A percentile compares a stretch with the other conserved stretches of the same genome.
Evolutionary conservation across 2,888 invertebrate species (phyloP).

Genomic region (Eubasilissa splendida): DNA sequence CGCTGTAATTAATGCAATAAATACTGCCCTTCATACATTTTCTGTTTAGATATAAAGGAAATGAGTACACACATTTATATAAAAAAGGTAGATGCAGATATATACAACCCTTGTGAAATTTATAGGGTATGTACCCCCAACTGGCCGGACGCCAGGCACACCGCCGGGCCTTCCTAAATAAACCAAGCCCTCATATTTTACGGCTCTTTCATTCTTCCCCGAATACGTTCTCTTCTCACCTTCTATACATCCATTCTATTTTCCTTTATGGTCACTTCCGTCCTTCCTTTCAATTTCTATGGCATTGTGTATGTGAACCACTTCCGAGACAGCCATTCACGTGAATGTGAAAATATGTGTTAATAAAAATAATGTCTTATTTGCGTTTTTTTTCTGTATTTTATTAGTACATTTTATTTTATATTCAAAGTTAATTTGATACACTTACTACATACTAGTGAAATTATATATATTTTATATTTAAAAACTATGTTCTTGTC

Average conservation of each 20-base stretch:
- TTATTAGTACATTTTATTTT: too few relatives aligned
- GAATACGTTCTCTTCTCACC: conserved; percentile 30
- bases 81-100: too few relatives aligned
- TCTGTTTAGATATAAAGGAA: too few relatives aligned
- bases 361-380: too few relatives aligned
- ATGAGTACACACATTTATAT: too few relatives aligned
- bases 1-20: too few relatives aligned
- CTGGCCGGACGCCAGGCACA: conserved; percentile 30
- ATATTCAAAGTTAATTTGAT: too few relatives aligned
- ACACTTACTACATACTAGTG: too few relatives aligned
- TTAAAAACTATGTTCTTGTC: too few relatives aligned
- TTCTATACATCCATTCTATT: conserved; percentile 26
- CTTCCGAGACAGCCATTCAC: conserved; percentile 17
- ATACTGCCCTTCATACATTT: too few relatives aligned
- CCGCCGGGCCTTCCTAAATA: conserved; percentile 24
- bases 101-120: neutral
- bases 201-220: conserved; percentile 27
- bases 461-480: too few relatives aligned
- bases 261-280: conserved; percentile 35
- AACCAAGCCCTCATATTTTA: conserved; percentile 37
- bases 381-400: too few relatives aligned
- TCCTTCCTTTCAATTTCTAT: conserved; percentile 35
- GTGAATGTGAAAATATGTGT: neutral
- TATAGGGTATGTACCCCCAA: neutral
- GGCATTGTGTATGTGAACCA: conserved; percentile 5